These are phyloP conservation scores for Uloborus diversus DNA, from an alignment of 1,140 invertebrate genomes.

Conservation along the genomic window DNA sequence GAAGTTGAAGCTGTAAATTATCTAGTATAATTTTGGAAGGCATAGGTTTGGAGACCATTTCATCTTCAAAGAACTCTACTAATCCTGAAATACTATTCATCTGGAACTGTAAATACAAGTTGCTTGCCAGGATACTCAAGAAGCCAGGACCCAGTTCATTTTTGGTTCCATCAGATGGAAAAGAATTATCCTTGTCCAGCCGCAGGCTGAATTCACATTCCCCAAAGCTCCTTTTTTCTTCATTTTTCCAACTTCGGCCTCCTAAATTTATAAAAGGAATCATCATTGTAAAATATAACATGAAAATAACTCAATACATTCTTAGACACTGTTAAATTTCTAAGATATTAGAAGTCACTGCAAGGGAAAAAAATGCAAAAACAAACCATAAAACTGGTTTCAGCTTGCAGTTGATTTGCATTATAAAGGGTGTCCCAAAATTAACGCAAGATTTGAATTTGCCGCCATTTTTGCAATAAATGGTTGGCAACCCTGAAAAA, in stretches of 20 bases:
- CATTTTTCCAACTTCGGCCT: slow-evolving; percentile 46
- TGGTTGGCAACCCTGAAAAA: too few species aligned
- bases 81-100: slow-evolving; percentile 52
- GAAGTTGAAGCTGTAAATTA: slow-evolving; percentile 44
- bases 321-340: too few species aligned
- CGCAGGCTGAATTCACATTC: slow-evolving; percentile 48
- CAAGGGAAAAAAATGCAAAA: slow-evolving; percentile 1
- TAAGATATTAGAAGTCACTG: neutral
- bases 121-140: slow-evolving; percentile 36
- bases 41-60: slow-evolving; percentile 39
- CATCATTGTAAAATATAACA: neutral
- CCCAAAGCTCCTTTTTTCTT: neutral
- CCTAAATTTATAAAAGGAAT: neutral
- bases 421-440: too few species aligned
- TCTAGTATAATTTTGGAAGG: slow-evolving; percentile 50
- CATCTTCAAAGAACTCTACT: slow-evolving; percentile 53
- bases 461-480: too few species aligned
- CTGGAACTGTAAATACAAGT: slow-evolving; percentile 37
- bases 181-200: slow-evolving; percentile 32
- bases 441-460: too few species aligned
- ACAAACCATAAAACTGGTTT: too few species aligned
- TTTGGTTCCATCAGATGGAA: neutral
- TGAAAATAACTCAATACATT: too few species aligned
- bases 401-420: too few species aligned
- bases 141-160: slow-evolving; percentile 17